Percentiles rank a stretch among this genome's conserved stretches.
Conservation (phyloP, 2,888 invertebrate species). For the Acanthosepion esculentum region DNA sequence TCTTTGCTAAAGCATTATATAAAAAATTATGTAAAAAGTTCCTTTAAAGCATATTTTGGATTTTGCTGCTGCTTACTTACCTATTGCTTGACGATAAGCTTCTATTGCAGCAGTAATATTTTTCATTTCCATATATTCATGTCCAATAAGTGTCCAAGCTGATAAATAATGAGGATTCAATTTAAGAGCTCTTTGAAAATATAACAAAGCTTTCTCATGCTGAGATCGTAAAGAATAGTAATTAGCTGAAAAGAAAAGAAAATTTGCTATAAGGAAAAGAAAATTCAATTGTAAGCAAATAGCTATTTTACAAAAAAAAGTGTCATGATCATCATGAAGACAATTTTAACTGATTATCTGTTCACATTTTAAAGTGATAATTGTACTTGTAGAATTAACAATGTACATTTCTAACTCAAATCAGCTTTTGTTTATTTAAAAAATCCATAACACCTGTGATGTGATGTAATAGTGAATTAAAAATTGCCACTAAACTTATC, state of each 20-base stretch:
- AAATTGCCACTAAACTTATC: not conserved
- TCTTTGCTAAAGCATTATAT: too few species aligned
- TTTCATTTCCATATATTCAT: conserved; percentile 98
- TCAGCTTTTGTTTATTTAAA: not conserved
- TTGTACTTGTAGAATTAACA: not conserved
- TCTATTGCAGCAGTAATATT: conserved; percentile 99
- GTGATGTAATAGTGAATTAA: not conserved
- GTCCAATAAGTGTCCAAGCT: conserved; percentile 98
- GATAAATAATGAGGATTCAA: conserved; percentile 94
- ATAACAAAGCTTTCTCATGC: conserved; percentile 97
- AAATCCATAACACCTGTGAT: not conserved
- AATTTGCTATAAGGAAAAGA: not conserved
- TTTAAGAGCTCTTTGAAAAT: conserved; percentile 94
- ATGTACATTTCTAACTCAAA: not conserved
- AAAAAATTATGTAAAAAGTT: too few species aligned
- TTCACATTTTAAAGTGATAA: too few species aligned
- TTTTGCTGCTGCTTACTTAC: conserved; percentile 76
- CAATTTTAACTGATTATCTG: not conserved
- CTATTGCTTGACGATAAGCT: conserved; percentile 96
- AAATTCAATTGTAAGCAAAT: not conserved
- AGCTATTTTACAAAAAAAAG: not conserved
- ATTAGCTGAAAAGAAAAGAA: conserved; percentile 82
- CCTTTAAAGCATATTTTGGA: too few species aligned
- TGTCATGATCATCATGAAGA: not conserved
- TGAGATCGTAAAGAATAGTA: conserved; percentile 96